These are phyloP conservation scores for Listronotus oregonensis DNA, from an alignment of 1,140 invertebrate species.

Conservation along the genomic window DNA sequence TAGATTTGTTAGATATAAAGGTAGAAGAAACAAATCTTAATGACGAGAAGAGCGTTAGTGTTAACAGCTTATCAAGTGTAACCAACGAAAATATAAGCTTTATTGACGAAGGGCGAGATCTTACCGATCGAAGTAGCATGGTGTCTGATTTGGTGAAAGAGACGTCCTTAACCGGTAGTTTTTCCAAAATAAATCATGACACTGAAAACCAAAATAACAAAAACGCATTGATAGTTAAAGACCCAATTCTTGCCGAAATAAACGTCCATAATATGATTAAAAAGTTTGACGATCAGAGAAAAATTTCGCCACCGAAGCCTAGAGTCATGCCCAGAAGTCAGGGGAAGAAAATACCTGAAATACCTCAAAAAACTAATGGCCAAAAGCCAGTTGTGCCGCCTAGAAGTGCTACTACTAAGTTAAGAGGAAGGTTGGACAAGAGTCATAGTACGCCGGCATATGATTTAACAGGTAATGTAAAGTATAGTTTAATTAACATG, in stretches of 20 bases:
- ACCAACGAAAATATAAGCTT: slow-evolving; percentile 50
- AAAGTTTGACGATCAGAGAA: slow-evolving; percentile 49
- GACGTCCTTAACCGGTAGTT: slow-evolving; percentile 20
- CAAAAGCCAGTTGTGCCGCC: slow-evolving; percentile 52
- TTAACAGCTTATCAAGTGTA: slow-evolving; percentile 51
- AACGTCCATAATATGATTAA: slow-evolving; percentile 54
- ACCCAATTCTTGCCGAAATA: slow-evolving; percentile 48
- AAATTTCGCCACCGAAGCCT: slow-evolving; percentile 39
- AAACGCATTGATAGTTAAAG: slow-evolving; percentile 22
- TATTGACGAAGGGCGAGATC: slow-evolving; percentile 54
- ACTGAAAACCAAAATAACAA: slow-evolving; percentile 1
- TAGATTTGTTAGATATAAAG: slow-evolving; percentile 26
- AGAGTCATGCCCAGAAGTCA: slow-evolving; percentile 45
- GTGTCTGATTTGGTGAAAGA: slow-evolving; percentile 52
- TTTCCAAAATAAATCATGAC: slow-evolving; percentile 6
- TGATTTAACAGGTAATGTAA: slow-evolving; percentile 61
- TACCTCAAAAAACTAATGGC: slow-evolving; percentile 49
- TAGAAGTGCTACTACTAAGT: slow-evolving; percentile 49
- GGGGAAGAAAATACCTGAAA: slow-evolving; percentile 49
- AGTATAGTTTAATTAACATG: too few species aligned
- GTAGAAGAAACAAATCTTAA: slow-evolving; percentile 42
- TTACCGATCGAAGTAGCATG: slow-evolving; percentile 52
- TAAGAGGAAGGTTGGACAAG: slow-evolving; percentile 69
- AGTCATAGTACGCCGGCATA: slow-evolving; percentile 78
- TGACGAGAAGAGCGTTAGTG: slow-evolving; percentile 52